Conservation (phyloP, 2,113 vertebrate species). For the Caloenas nicobarica region DNA sequence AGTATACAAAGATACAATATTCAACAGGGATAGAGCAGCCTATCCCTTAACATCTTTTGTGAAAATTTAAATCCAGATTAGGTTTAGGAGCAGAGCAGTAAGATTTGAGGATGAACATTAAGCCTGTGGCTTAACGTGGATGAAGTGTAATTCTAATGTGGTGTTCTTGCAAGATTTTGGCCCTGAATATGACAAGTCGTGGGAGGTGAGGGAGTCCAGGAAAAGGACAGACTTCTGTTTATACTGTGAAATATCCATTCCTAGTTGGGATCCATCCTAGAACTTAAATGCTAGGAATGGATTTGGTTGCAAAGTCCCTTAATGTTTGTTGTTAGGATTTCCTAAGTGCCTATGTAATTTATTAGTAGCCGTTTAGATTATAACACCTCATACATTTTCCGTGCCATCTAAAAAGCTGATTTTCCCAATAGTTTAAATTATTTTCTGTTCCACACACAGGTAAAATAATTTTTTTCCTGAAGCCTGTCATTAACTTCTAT, state of each 20-base stretch:
- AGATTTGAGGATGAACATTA: not conserved
- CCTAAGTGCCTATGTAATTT: not conserved
- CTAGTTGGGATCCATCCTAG: not conserved
- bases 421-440: slow-evolving; percentile 50
- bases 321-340: not conserved
- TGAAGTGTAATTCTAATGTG: not conserved
- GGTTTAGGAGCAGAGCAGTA: not conserved
- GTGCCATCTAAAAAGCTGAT: not conserved
- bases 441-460: slow-evolving; percentile 4
- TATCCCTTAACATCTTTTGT: not conserved
- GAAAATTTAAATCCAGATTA: not conserved
- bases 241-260: not conserved
- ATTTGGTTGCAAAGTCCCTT: not conserved
- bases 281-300: not conserved
- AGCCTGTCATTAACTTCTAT: not conserved
- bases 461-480: not conserved
- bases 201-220: not conserved
- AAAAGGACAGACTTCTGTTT: not conserved
- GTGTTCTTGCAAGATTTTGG: not conserved
- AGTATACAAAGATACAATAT: not conserved
- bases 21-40: not conserved
- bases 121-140: not conserved
- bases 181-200: not conserved
- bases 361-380: not conserved
- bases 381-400: slow-evolving; percentile 33